A percentile compares a stretch with the other conserved stretches of the same genome.
phyloP scores from a whole-genome alignment of 2,888 invertebrate genomes.

The Andrena marginata region DNA sequence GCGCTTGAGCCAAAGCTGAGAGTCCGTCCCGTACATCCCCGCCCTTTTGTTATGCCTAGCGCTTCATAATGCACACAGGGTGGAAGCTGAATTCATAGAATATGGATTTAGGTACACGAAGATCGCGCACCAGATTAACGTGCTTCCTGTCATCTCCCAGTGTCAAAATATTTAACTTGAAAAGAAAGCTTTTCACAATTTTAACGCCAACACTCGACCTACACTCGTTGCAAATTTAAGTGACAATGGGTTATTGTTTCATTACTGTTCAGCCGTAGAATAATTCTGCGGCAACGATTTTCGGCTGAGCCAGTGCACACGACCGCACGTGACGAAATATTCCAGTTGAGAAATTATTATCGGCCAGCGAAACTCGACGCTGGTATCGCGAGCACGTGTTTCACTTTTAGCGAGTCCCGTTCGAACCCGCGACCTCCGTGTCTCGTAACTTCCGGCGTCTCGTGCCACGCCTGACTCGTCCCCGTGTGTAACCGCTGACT shows the following conservation, averaged over 20 bases:
- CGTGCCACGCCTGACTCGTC: conserved; percentile 62
- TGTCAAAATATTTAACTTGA: too few species aligned
- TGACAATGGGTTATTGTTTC: too few species aligned
- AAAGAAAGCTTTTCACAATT: too few species aligned
- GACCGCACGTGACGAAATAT: conserved; percentile 12
- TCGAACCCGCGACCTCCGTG: conserved; percentile 29
- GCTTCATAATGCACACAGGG: background rate
- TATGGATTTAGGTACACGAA: too few species aligned
- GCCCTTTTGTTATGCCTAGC: background rate
- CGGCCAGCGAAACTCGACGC: conserved; percentile 18
- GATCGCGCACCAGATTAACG: too few species aligned
- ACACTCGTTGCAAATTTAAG: background rate
- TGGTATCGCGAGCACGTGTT: conserved; percentile 33
- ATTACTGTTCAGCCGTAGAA: background rate
- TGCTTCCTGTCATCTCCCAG: too few species aligned
- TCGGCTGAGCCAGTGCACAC: conserved; percentile 10
- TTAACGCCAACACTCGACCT: too few species aligned
- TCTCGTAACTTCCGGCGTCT: conserved; percentile 57
- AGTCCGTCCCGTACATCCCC: background rate
- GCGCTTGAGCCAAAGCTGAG: background rate
- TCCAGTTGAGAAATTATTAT: conserved; percentile 27
- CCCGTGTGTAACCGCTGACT: conserved; percentile 36
- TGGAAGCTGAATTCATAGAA: too few species aligned
- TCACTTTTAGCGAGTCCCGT: conserved; percentile 32
- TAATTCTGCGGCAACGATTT: background rate